Evolutionary conservation across 2,888 invertebrate species (phyloP), one percentile per base, ranked within the genome.

Genomic region (Sthenelais limicola): DNA sequence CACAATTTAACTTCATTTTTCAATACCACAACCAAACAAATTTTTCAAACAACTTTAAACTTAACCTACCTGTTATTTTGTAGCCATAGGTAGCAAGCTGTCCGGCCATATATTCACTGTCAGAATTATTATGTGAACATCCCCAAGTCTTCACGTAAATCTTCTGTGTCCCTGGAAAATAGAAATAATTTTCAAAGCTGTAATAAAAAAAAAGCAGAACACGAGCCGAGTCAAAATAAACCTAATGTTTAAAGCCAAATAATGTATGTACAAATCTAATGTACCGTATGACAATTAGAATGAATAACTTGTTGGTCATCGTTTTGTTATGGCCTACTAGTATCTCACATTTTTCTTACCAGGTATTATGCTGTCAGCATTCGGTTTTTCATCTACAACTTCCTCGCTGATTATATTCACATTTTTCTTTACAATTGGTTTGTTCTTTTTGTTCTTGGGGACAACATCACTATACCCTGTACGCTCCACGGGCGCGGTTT

Each of bases 41-140:
- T 43, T 43, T 12, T 43, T n/a, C n/a, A n/a, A n/a, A n/a, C n/a
- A n/a, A n/a, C n/a, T n/a, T n/a, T n/a, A n/a, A n/a, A n/a, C n/a
- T n/a, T 43, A 43, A 70, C 78, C 51, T 72, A 90, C 90, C 88
- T 0, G 94, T 94, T 58, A 97, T 90, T 71, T 90, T 91, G 87
- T 97, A 98, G 0, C 97, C 98, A 82, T 93, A 94, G 0, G 93
- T 91, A 0, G 94, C 93, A 73, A 99, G 89, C 80, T 97, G 92
- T 0, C 98, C 98, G 0, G 97, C 96, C 98, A 99, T 99, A 86
- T 99, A 99, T 89, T 99, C 98, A 0, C 96, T 94, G 87, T 99
- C 98, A 0, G 97, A 97, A 86, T 92, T 97, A 88, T 99, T 99
- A 89, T 99, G 98, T 0, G 97, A 94, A 87, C 98, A 98, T 3